Percentiles rank a stretch among this genome's conserved stretches.
Conservation (phyloP, 1,140 invertebrate genomes). For the Drosophila sulfurigaster region DNA sequence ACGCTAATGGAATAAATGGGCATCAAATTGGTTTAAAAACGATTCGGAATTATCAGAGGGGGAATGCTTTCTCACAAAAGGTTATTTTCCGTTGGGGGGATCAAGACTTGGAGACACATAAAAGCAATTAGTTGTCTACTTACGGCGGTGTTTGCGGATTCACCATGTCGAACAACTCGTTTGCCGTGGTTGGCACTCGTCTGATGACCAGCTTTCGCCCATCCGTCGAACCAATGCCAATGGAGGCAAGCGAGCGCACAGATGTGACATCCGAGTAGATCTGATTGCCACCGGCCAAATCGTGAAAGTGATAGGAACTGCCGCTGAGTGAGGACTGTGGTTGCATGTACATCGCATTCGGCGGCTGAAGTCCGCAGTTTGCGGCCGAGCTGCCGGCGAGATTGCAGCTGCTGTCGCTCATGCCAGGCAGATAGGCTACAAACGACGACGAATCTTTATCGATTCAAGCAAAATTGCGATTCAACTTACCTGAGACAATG, state of each 20-base stretch:
- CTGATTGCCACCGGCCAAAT: constrained; percentile 74
- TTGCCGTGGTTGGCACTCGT: constrained; percentile 92
- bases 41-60: too few species aligned
- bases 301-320: constrained; percentile 85
- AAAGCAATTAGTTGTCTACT: constrained; percentile 85
- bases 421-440: constrained; percentile 63
- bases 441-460: neutral
- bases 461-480: neutral
- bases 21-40: neutral
- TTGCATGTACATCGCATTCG: constrained; percentile 74
- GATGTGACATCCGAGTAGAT: constrained; percentile 88
- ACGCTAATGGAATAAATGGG: constrained; percentile 56
- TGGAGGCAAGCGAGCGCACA: constrained; percentile 91
- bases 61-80: too few species aligned
- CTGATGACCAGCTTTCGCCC: constrained; percentile 93
- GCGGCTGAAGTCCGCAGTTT: constrained; percentile 53
- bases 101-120: too few species aligned
- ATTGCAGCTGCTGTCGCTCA: constrained; percentile 66
- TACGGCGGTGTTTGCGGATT: constrained; percentile 92
- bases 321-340: constrained; percentile 73
- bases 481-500: constrained; percentile 71
- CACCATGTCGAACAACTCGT: constrained; percentile 92
- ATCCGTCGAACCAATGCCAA: constrained; percentile 94
- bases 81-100: too few species aligned
- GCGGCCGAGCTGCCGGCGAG: constrained; percentile 53